Evolutionary conservation across 2,797 vertebrate species (phyloP).

Genomic region (Lateolabrax maculatus): DNA sequence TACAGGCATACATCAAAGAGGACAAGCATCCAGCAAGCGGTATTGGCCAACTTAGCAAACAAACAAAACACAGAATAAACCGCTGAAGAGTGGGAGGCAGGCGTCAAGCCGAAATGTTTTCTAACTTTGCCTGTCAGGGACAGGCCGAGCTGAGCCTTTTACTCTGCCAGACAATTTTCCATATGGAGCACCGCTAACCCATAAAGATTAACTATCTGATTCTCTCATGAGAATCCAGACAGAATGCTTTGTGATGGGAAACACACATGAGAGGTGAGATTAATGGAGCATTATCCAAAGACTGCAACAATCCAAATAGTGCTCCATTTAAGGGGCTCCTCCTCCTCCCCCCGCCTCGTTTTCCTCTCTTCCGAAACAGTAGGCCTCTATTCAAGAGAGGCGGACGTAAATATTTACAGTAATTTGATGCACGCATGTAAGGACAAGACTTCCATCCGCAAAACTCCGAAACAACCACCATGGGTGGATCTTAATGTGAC

Average conservation of each 20-base stretch:
- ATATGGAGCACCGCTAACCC: slow-evolving; percentile 67
- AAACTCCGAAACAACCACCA: slow-evolving; percentile 30
- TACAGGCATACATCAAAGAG: slow-evolving; percentile 60
- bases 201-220: slow-evolving; percentile 69
- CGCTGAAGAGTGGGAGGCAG: slow-evolving; percentile 48
- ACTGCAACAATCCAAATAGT: slow-evolving; percentile 60
- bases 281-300: slow-evolving; percentile 70
- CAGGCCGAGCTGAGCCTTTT: slow-evolving; percentile 42
- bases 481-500: slow-evolving; percentile 16
- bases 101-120: slow-evolving; percentile 39
- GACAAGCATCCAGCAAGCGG: slow-evolving; percentile 55
- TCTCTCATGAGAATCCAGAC: slow-evolving; percentile 67
- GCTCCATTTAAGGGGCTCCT: slow-evolving; percentile 24
- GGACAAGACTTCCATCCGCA: slow-evolving; percentile 47
- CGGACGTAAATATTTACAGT: slow-evolving; percentile 76
- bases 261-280: slow-evolving; percentile 73
- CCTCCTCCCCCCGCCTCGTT: slow-evolving; percentile 23
- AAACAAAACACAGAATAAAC: slow-evolving; percentile 54
- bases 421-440: slow-evolving; percentile 67
- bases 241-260: slow-evolving; percentile 69
- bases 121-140: slow-evolving; percentile 58
- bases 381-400: slow-evolving; percentile 53
- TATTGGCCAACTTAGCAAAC: slow-evolving; percentile 58
- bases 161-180: slow-evolving; percentile 65
- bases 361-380: slow-evolving; percentile 51